These are phyloP conservation scores for Dinocampus coccinellae DNA, from an alignment of 2,888 invertebrate species.

Conservation along the genomic window DNA sequence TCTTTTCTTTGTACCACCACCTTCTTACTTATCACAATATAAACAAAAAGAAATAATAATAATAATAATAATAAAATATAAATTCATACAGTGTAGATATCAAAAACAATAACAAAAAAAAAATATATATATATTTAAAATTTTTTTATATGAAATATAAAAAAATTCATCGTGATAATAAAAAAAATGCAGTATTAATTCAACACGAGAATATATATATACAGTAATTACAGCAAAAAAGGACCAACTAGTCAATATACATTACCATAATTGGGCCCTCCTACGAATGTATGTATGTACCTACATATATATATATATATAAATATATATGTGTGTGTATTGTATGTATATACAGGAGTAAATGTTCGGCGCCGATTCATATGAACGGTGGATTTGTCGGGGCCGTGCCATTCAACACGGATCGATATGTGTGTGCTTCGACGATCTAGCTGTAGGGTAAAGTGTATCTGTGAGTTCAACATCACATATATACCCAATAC, in stretches of 20 bases:
- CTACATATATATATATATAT: neutral
- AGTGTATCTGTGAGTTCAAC: conserved; percentile 10
- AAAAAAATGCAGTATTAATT: neutral
- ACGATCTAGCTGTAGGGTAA: conserved; percentile 21
- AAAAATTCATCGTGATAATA: neutral
- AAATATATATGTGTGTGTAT: neutral
- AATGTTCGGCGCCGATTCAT: neutral
- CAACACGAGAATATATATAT: too few species aligned
- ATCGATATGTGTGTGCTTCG: conserved; percentile 28
- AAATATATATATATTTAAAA: neutral
- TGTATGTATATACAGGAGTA: too few species aligned
- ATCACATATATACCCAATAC: conserved; percentile 8
- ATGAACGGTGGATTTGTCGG: neutral
- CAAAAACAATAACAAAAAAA: neutral
- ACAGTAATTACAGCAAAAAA: neutral
- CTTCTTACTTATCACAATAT: neutral
- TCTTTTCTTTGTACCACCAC: conserved; percentile 4
- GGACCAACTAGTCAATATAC: neutral
- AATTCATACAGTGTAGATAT: neutral
- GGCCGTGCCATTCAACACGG: conserved; percentile 14
- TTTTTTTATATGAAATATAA: neutral
- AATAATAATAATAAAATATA: neutral
- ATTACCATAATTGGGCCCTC: conserved; percentile 16
- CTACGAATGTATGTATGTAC: neutral
- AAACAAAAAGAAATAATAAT: neutral